These are phyloP conservation scores for Elephantulus edwardii DNA, from an alignment of 2,113 vertebrate species.

Conservation along the genomic window DNA sequence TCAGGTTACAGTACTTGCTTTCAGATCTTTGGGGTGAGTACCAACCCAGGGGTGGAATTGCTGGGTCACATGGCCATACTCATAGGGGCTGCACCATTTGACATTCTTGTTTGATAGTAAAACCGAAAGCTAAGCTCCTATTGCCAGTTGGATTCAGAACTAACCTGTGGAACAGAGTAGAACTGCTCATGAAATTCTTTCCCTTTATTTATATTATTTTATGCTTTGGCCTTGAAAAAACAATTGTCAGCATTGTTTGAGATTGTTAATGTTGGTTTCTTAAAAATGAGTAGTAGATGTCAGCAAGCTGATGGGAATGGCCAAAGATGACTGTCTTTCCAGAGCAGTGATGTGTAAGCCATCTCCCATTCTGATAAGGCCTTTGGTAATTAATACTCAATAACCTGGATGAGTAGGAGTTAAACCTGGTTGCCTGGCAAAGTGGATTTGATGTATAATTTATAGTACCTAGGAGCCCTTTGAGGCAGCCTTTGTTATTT, in stretches of 20 bases:
- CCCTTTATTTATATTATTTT: not conserved
- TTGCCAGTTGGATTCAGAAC: no score
- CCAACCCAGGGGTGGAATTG: no score
- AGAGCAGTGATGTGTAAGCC: not conserved
- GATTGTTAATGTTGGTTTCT: not conserved
- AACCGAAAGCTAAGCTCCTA: no score
- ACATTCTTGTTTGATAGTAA: no score
- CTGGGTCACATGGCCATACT: no score
- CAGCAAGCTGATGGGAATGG: not conserved
- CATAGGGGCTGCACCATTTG: no score
- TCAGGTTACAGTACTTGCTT: no score
- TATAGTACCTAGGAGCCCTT: constrained; percentile 50
- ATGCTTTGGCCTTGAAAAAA: not conserved
- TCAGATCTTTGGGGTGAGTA: no score
- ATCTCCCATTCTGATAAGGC: constrained; percentile 10
- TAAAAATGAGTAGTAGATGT: constrained; percentile 26
- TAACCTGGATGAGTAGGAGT: constrained; percentile 17
- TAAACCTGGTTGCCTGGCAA: constrained; percentile 25
- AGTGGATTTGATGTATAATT: constrained; percentile 51
- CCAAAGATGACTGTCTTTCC: not conserved
- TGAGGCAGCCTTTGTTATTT: constrained; percentile 20
- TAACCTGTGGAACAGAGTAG: no score
- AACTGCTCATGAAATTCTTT: constrained; percentile 39
- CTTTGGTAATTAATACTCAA: not conserved
- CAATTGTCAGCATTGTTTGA: not conserved